phyloP scores from a whole-genome alignment of 30 jellyfish, hydroid and myxozoan species.

The Turritopsis dohrnii region DNA sequence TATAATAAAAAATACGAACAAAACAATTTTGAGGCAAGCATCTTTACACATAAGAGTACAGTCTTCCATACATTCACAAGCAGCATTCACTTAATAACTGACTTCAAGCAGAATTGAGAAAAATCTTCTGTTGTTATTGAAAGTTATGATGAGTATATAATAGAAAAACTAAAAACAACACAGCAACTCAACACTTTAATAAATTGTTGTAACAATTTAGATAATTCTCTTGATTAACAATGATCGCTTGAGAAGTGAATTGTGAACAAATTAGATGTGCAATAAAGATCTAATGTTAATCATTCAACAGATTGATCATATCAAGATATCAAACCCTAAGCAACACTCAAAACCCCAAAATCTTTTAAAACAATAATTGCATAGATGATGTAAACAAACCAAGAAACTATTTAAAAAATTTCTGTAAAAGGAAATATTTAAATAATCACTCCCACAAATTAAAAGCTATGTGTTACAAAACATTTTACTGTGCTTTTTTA shows the following conservation, averaged over 20 bases:
- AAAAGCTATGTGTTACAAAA: not conserved
- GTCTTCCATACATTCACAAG: no score
- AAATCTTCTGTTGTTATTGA: not conserved
- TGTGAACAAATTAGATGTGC: not conserved
- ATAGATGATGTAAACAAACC: not conserved
- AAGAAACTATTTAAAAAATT: not conserved
- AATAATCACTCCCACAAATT: not conserved
- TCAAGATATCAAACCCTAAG: not conserved
- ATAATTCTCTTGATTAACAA: no score
- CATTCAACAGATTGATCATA: not conserved
- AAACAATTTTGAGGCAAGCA: no score
- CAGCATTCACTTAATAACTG: no score
- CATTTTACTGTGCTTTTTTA: not conserved
- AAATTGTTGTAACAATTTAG: no score
- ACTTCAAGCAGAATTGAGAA: not conserved
- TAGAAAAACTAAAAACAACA: no score
- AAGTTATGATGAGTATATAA: no score
- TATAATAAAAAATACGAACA: no score
- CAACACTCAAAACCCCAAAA: not conserved
- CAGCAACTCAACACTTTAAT: no score
- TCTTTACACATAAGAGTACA: no score
- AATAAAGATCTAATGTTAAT: not conserved
- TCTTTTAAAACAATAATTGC: not conserved
- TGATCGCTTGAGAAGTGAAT: no score
- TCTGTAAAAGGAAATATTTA: not conserved